Evolutionary conservation across 2,888 invertebrate genomes (phyloP).

Genomic region (Sarcophaga rosellei): DNA sequence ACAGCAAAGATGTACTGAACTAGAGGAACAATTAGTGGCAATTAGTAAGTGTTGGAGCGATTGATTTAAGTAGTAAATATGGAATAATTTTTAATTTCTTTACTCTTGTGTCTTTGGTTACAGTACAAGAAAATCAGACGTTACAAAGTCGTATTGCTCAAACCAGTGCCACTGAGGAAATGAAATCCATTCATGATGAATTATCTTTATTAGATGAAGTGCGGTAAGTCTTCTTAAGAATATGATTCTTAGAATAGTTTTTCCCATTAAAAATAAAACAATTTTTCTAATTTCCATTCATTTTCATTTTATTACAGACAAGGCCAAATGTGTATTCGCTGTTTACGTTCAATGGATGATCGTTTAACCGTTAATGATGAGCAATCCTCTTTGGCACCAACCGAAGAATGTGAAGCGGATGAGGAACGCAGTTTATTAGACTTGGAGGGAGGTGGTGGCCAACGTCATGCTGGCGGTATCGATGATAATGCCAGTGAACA

Average conservation of each 20-base stretch:
- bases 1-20: conserved; percentile 87
- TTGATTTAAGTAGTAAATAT: not conserved
- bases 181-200: conserved; percentile 89
- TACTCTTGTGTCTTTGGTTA: conserved; percentile 13
- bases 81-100: not conserved
- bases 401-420: conserved; percentile 84
- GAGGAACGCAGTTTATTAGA: conserved; percentile 85
- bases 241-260: no score
- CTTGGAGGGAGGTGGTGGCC: conserved; percentile 69
- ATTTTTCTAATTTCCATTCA: not conserved
- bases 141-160: conserved; percentile 79
- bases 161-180: conserved; percentile 86
- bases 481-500: conserved; percentile 75
- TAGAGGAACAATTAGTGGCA: conserved; percentile 89
- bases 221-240: conserved; percentile 83
- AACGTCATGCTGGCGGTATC: conserved; percentile 74
- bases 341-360: conserved; percentile 86
- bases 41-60: conserved; percentile 76
- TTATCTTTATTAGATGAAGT: conserved; percentile 92
- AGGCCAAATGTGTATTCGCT: conserved; percentile 91
- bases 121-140: conserved; percentile 80
- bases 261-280: no score
- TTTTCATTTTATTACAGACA: conserved; percentile 83
- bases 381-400: conserved; percentile 84
- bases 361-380: conserved; percentile 81